Base-by-base conservation (phyloP, 23 tunicate species). In the Styela plicata region DNA sequence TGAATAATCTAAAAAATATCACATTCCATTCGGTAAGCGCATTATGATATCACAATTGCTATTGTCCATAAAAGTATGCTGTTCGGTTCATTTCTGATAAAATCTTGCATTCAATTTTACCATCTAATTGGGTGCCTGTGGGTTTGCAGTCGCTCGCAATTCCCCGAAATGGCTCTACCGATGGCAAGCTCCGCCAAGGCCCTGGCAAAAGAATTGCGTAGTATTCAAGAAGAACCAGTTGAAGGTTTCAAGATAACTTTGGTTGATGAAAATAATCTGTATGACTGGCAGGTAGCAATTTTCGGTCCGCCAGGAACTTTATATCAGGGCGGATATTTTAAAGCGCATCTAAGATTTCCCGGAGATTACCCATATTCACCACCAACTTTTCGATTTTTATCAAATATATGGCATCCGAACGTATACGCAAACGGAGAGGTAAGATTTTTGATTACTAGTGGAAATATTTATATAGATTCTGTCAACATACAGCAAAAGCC, bases 241-340 rank as follows among this genome's bases (percentile, higher is more conserved):
- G 99, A 95, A 87, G 99, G 96, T 28, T 89, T 89, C 65, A 95
- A 80, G 69, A 90, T 95, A 31, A 83, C 86, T 1, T 82, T 89
- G 10, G 99, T 95, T 36, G 99, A 95, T 53, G 99, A 95, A 73
- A 89, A 84, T 63, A 95, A 95, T 83, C 74, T 95, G 36, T 95
- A 86, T 66, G 99, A 95, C 69, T 95, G 99, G 99, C 99, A 95
- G 31, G 95, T 95, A 21, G 99, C 93, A 57, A 90, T 95, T 33
- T 95, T 95, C 74, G 99, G 99, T 1, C 99, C 99, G 2, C 99
- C 99, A 20, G 96, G 99, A 31, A 95, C 99, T 10, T 74, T 87
- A 3, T 95, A 90, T 63, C 89, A 95, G 87, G 99, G 99, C 66
- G 99, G 99, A 10, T 95, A 95, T 69, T 95, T 95, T 74, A 95